Conservation (phyloP, 2,797 vertebrate genomes). For the Microctenopoma stevenorrisi region DNA sequence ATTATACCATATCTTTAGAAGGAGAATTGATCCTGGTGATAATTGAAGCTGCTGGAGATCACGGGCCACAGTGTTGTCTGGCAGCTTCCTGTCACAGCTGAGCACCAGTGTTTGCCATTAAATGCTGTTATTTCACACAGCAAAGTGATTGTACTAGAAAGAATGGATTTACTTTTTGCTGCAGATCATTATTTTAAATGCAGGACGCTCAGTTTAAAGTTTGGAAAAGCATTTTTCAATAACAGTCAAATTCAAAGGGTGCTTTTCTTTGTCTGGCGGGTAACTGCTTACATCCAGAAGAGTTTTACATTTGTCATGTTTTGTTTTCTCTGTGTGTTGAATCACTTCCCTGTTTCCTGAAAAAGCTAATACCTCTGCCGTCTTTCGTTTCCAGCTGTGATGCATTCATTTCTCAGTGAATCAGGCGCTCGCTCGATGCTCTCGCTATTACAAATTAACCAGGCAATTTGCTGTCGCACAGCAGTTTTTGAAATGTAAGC, state of each 20-base stretch:
- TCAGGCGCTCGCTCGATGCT: conserved; percentile 40
- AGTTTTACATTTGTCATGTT: conserved; percentile 13
- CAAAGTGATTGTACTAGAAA: not conserved
- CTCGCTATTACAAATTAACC: conserved; percentile 50
- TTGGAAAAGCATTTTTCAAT: not conserved
- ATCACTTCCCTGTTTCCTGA: conserved; percentile 24
- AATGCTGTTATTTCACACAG: not conserved
- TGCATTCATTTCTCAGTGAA: conserved; percentile 31
- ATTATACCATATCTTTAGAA: not conserved
- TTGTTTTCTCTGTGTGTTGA: conserved; percentile 27
- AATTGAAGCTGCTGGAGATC: conserved; percentile 2
- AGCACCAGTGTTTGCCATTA: not conserved
- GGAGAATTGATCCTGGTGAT: not conserved
- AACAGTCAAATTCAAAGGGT: conserved; percentile 8
- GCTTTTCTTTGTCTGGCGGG: not conserved
- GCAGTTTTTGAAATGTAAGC: conserved; percentile 42
- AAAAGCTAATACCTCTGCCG: conserved; percentile 6
- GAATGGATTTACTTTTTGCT: not conserved
- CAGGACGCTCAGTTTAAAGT: not conserved
- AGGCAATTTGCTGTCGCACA: conserved; percentile 46
- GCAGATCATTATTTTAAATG: conserved; percentile 1
- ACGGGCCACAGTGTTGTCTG: not conserved
- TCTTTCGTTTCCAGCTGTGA: conserved; percentile 14
- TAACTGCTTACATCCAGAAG: not conserved
- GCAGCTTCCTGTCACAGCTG: not conserved